Evolutionary conservation across 2,113 vertebrate species (phyloP).

Genomic region (Antigone vipio): DNA sequence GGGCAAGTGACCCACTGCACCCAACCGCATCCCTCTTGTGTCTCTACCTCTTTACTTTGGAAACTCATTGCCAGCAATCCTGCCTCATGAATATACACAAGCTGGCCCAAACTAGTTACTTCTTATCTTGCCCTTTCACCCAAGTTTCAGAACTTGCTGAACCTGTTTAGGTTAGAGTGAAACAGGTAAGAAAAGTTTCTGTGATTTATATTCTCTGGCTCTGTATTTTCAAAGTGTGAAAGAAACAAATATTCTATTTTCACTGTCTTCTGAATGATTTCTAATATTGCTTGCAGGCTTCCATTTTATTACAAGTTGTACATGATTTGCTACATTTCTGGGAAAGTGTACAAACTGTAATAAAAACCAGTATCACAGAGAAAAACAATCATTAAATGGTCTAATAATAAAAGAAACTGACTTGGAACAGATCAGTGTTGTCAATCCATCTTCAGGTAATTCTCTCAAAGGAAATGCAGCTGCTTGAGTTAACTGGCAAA

Average conservation of each 20-base stretch:
- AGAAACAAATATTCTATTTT: background rate
- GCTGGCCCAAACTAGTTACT: background rate
- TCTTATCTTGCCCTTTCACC: background rate
- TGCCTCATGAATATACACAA: background rate
- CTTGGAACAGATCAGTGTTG: background rate
- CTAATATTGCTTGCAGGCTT: background rate
- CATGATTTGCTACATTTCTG: background rate
- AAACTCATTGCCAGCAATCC: background rate
- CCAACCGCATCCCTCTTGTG: background rate
- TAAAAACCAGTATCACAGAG: background rate
- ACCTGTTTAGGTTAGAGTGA: background rate
- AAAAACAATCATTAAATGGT: background rate
- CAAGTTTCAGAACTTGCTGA: background rate
- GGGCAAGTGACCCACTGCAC: background rate
- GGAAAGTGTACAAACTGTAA: background rate
- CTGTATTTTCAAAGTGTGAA: background rate
- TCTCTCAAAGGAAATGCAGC: background rate
- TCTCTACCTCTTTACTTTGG: background rate
- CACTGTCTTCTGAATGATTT: background rate
- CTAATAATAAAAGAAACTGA: background rate
- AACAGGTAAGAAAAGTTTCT: background rate
- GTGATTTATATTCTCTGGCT: background rate
- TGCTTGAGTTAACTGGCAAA: background rate
- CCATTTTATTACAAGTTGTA: background rate
- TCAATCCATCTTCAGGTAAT: background rate